Evolutionary conservation across 2,113 vertebrate species (phyloP).

Genomic region (Kryptolebias marmoratus): DNA sequence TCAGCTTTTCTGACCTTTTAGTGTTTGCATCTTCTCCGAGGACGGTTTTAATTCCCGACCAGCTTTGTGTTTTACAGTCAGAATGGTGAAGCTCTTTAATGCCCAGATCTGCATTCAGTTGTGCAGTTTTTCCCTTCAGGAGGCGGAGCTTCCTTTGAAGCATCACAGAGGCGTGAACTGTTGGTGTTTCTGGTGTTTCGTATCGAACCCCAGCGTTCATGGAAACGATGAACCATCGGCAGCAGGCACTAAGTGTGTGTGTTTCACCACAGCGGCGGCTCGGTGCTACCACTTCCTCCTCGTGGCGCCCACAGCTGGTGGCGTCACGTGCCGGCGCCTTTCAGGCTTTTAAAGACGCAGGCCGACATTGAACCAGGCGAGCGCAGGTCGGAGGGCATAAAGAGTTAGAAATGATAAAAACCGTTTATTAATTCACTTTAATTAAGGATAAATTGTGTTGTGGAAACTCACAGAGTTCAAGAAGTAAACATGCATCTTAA

Average conservation of each 20-base stretch:
- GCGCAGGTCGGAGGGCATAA: too few relatives aligned
- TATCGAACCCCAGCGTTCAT: neutral
- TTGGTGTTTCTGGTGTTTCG: neutral
- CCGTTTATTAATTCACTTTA: too few relatives aligned
- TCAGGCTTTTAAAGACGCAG: slow-evolving; percentile 43
- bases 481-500: too few relatives aligned
- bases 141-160: neutral
- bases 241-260: slow-evolving; percentile 7
- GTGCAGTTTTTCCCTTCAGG: neutral
- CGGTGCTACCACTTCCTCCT: slow-evolving; percentile 62
- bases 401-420: too few relatives aligned
- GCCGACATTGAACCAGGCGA: neutral
- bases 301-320: slow-evolving; percentile 37
- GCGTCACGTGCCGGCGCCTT: neutral
- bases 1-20: too few relatives aligned
- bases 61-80: too few relatives aligned
- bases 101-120: neutral
- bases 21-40: too few relatives aligned
- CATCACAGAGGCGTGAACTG: neutral
- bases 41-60: too few relatives aligned
- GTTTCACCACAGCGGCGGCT: slow-evolving; percentile 57
- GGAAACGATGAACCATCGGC: slow-evolving; percentile 33
- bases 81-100: neutral
- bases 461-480: too few relatives aligned
- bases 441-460: too few relatives aligned